These are phyloP conservation scores for Campaea margaritaria DNA, from an alignment of 2,888 invertebrate species.

Conservation along the genomic window DNA sequence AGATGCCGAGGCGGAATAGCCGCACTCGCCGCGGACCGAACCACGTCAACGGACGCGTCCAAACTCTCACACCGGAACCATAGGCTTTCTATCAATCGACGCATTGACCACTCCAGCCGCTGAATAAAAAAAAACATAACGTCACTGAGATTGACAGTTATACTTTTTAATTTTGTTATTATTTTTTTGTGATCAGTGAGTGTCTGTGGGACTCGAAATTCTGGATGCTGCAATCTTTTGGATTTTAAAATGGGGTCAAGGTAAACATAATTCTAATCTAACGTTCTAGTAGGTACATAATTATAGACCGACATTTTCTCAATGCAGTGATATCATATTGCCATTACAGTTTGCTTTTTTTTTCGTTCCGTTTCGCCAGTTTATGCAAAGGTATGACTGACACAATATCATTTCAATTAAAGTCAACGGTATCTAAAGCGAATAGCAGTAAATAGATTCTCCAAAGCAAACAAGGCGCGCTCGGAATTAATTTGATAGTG, in stretches of 20 bases:
- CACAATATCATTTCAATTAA: background rate
- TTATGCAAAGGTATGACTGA: background rate
- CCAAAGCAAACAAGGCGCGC: conserved; percentile 36
- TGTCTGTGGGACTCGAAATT: conserved; percentile 30
- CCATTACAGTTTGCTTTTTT: background rate
- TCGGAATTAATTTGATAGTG: conserved; percentile 50
- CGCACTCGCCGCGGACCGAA: conserved; percentile 68
- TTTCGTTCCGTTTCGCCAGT: background rate
- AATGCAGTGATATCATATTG: background rate
- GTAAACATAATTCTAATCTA: conserved; percentile 53
- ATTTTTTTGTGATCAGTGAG: conserved; percentile 27
- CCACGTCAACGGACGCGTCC: conserved; percentile 74
- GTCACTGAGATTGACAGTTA: conserved; percentile 19
- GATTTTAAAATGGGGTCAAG: conserved; percentile 70
- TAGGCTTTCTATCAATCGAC: conserved; percentile 73
- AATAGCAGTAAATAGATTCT: conserved; percentile 41
- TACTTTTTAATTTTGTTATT: conserved; percentile 17
- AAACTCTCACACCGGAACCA: conserved; percentile 66
- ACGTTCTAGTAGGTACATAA: conserved; percentile 28
- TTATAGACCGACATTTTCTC: conserved; percentile 5
- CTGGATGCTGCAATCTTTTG: conserved; percentile 40
- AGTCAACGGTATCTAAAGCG: conserved; percentile 21
- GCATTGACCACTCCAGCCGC: conserved; percentile 46
- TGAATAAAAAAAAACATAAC: conserved; percentile 22
- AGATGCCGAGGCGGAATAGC: conserved; percentile 47